Evolutionary conservation across 1,140 invertebrate genomes (phyloP).

Genomic region (Saccostrea glomerata): DNA sequence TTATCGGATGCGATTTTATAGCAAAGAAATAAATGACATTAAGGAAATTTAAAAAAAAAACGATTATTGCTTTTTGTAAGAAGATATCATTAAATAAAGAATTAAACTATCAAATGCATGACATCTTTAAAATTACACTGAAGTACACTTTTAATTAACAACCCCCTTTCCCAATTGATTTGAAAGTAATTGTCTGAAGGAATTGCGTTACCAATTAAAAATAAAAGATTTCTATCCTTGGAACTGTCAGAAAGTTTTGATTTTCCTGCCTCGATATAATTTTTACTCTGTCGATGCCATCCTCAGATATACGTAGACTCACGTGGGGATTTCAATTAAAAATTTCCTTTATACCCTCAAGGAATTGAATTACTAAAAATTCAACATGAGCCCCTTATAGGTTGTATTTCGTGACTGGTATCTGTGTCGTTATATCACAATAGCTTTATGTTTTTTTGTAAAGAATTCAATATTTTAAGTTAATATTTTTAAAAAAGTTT

Average conservation of each 20-base stretch:
- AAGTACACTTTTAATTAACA: background rate
- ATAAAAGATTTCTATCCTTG: background rate
- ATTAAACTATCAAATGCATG: background rate
- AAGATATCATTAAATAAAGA: background rate
- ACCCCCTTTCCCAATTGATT: background rate
- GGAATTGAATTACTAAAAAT: constrained; percentile 31
- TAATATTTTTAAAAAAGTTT: background rate
- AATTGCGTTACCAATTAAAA: constrained; percentile 30
- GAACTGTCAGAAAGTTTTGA: background rate
- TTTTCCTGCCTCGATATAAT: background rate
- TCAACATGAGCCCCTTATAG: background rate
- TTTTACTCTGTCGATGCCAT: background rate
- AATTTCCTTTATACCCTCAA: background rate
- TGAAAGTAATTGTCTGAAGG: background rate
- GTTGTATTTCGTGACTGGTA: background rate
- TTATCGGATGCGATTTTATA: background rate
- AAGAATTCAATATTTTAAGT: background rate
- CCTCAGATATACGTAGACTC: background rate
- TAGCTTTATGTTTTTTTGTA: background rate
- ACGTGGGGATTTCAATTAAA: background rate
- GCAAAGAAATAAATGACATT: background rate
- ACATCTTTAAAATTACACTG: background rate
- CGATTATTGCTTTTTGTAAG: background rate
- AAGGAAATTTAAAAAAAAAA: background rate
- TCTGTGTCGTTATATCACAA: background rate